phyloP scores from a whole-genome alignment of 2,888 invertebrate genomes.

The Melipona beecheii region DNA sequence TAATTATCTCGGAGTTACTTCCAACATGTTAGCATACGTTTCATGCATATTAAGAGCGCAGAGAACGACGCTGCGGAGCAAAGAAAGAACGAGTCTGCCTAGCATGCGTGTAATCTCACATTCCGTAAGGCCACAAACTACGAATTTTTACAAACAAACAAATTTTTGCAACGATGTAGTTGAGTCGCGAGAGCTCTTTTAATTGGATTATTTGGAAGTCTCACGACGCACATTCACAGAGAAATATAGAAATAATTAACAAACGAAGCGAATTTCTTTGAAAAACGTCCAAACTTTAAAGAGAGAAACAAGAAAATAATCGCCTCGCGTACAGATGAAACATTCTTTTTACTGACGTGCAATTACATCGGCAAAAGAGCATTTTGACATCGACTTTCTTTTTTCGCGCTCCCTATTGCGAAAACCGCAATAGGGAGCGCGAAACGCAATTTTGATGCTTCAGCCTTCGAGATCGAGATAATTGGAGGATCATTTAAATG shows the following conservation, averaged over 20 bases:
- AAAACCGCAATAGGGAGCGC: too few relatives aligned
- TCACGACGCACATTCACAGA: background rate
- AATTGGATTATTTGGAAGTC: conserved; percentile 2
- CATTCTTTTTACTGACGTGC: background rate
- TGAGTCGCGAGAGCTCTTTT: background rate
- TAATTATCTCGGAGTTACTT: conserved; percentile 25
- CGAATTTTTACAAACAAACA: background rate
- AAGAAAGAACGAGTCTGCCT: background rate
- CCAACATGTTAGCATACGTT: conserved; percentile 4
- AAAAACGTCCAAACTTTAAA: too few relatives aligned
- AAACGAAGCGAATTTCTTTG: too few relatives aligned
- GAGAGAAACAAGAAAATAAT: background rate
- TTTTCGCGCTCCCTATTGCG: background rate
- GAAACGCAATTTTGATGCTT: background rate
- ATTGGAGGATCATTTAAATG: background rate
- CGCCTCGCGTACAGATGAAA: background rate
- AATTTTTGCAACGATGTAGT: conserved; percentile 36
- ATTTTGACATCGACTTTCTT: too few relatives aligned
- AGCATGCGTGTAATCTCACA: background rate
- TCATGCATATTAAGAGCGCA: background rate
- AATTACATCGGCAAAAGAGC: background rate
- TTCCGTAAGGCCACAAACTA: background rate
- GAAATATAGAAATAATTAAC: too few relatives aligned
- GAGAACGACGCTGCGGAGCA: background rate
- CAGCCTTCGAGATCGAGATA: background rate